Evolutionary conservation across 2,113 vertebrate genomes (phyloP), one percentile per base, ranked within the genome.

Genomic region (Platycercus adscitus): DNA sequence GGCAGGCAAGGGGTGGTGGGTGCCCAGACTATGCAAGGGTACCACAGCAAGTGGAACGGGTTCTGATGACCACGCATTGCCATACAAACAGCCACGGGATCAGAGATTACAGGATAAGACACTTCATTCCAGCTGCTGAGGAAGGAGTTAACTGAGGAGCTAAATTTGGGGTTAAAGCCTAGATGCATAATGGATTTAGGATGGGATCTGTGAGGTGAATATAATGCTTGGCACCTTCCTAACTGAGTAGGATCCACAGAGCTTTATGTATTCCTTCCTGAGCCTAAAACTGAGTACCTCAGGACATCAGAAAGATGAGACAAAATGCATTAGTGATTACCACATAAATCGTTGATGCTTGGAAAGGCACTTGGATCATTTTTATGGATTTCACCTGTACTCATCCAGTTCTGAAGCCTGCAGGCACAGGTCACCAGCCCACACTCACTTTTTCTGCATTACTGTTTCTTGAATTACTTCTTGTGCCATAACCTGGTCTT

Each of bases 31-130:
- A 44, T 3, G 43, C 69, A 37, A 50, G 25, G 26, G 17, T 33
- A 21, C 6, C 2, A 0, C 43, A 55, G 39, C 35, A 61, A 5
- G 1, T 4, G 23, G 41, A 58, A 47, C 0, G 2, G 41, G n/a
- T 47, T 49, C 60, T 73, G 64, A 8, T 21, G 69, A n/a, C 24
- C 7, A 3, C 43, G 53, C 46, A 7, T 19, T 31, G 50, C n/a
- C 35, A 7, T 4, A 35, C 19, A 71, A 41, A 53, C 23, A 65
- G 44, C 8, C 3, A 0, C 10, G 29, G 41, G 10, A 41, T 8
- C 16, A 43, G 41, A 41, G 24, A 21, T 20, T 39, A 43, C 13
- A 13, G 31, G 19, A 29, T 4, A 4, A 75, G 31, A 8, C 17
- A 4, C 10, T 77, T 39, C 5, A 31, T 81, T 85, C 63, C 52